Percentiles rank a stretch among this genome's conserved stretches.
Evolutionary conservation across 2,113 vertebrate genomes (phyloP).

Genomic region (Cynoglossus semilaevis): DNA sequence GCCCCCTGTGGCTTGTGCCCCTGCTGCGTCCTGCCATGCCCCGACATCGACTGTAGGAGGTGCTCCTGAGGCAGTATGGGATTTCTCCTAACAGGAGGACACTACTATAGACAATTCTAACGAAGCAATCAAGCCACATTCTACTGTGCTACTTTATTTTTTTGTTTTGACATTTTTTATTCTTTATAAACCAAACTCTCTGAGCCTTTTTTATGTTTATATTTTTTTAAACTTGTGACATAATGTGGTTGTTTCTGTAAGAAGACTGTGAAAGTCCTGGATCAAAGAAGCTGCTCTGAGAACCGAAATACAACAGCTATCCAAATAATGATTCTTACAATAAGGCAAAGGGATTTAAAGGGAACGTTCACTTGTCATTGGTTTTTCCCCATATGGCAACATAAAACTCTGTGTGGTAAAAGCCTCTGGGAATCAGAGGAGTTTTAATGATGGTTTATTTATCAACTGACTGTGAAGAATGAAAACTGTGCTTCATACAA

Average conservation of each 20-base stretch:
- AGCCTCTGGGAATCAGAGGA: too few relatives aligned
- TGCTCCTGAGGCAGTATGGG: constrained; percentile 66
- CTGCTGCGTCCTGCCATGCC: constrained; percentile 49
- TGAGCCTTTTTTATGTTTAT: constrained; percentile 60
- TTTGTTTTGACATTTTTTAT: constrained; percentile 33
- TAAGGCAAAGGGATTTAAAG: too few relatives aligned
- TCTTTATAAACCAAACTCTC: constrained; percentile 37
- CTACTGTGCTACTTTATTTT: constrained; percentile 65
- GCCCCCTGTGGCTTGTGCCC: constrained; percentile 59
- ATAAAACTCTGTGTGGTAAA: too few relatives aligned
- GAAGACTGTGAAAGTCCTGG: constrained; percentile 47
- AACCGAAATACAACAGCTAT: neutral
- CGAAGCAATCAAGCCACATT: constrained; percentile 57
- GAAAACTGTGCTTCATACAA: too few relatives aligned
- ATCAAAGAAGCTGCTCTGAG: constrained; percentile 50
- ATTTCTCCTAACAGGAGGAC: constrained; percentile 70
- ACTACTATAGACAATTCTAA: constrained; percentile 64
- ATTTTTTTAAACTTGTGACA: constrained; percentile 20
- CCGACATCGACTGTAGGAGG: constrained; percentile 19
- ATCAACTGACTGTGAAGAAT: too few relatives aligned
- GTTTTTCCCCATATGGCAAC: too few relatives aligned
- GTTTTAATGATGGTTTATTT: too few relatives aligned
- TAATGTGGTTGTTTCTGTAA: constrained; percentile 1
- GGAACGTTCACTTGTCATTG: too few relatives aligned
- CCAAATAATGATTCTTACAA: neutral